Conservation (phyloP, 2,797 vertebrate species). For the Hippopotamyrus pictus region DNA sequence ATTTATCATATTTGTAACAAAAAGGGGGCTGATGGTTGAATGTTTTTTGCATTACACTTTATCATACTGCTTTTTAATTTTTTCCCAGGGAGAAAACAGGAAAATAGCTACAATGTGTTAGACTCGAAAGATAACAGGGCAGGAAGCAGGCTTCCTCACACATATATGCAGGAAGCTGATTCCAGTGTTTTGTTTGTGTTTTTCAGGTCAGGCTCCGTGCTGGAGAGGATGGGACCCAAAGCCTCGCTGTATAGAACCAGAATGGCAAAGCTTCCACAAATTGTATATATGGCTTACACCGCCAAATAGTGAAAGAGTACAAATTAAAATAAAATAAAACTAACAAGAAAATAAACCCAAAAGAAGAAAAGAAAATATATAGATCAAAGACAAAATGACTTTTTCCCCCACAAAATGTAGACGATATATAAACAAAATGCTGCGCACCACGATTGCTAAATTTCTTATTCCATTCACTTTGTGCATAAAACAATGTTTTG, state of each 20-base stretch:
- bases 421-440: background rate
- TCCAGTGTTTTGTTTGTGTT: conserved; percentile 52
- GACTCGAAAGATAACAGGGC: conserved; percentile 53
- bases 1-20: background rate
- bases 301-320: background rate
- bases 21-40: background rate
- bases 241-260: conserved; percentile 4
- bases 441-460: background rate
- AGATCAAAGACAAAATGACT: background rate
- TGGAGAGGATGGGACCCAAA: background rate
- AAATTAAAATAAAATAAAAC: conserved; percentile 9
- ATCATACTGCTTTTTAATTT: conserved; percentile 36
- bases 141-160: conserved; percentile 54
- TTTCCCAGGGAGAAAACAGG: conserved; percentile 54
- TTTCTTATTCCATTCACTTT: background rate
- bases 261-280: conserved; percentile 28
- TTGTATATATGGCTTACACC: conserved; percentile 19
- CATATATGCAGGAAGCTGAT: conserved; percentile 61
- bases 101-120: conserved; percentile 61
- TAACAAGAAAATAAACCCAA: background rate
- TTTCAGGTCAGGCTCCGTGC: conserved; percentile 33
- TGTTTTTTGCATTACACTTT: conserved; percentile 14
- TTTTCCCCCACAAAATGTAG: background rate
- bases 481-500: background rate
- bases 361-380: background rate